phyloP scores from a whole-genome alignment of 2,113 vertebrate genomes.

The Tragelaphus imberbis region DNA sequence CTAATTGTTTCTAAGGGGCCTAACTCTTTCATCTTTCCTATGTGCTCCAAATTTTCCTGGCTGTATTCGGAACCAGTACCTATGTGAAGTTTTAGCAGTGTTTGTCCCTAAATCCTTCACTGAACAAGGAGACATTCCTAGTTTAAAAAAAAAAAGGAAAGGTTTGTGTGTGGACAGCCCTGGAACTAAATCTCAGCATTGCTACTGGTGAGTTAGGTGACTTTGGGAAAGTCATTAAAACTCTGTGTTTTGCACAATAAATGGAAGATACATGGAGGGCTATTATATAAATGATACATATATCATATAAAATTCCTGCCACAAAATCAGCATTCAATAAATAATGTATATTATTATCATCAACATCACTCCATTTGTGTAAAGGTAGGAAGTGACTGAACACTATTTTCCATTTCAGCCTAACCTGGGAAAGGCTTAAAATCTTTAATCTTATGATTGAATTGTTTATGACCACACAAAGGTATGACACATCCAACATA shows the following conservation, averaged over 20 bases:
- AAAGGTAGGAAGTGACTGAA: background rate
- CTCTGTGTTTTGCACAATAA: background rate
- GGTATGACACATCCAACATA: background rate
- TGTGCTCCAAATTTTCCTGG: constrained; percentile 3
- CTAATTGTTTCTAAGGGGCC: constrained; percentile 36
- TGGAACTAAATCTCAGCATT: background rate
- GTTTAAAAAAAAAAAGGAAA: background rate
- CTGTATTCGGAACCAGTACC: background rate
- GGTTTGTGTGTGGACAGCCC: background rate
- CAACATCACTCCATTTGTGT: background rate
- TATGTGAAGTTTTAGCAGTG: background rate
- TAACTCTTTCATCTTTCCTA: constrained; percentile 19
- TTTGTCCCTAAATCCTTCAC: background rate
- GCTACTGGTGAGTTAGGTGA: background rate
- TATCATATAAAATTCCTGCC: background rate
- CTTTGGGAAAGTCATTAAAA: background rate
- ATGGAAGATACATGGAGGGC: background rate
- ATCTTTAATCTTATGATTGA: constrained; percentile 8
- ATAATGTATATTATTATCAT: background rate
- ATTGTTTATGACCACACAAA: background rate
- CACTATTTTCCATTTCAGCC: background rate
- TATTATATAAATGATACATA: background rate
- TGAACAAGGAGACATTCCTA: background rate
- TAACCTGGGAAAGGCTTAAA: background rate
- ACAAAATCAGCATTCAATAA: constrained; percentile 25